Conservation (phyloP, 2,113 vertebrate species). For the Paramisgurnus dabryanus region DNA sequence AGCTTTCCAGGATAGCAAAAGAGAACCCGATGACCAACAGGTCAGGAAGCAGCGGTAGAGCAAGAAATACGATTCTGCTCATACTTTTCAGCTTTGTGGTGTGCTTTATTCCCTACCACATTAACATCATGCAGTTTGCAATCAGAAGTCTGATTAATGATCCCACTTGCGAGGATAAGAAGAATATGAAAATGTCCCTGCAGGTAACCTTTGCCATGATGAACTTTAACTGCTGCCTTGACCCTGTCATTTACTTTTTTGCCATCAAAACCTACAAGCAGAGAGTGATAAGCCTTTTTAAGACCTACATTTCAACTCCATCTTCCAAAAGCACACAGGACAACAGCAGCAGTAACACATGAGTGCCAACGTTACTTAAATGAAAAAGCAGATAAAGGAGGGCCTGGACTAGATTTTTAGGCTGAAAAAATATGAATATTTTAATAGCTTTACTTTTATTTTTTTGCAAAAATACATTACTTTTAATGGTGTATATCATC, state of each 20-base stretch:
- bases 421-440: neutral
- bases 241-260: constrained; percentile 87
- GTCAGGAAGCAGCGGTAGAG: constrained; percentile 68
- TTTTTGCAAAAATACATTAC: neutral
- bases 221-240: constrained; percentile 85
- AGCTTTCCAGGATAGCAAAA: constrained; percentile 72
- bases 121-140: constrained; percentile 82
- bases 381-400: neutral
- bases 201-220: constrained; percentile 81
- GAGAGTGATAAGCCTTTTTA: constrained; percentile 78
- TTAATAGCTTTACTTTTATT: neutral
- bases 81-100: constrained; percentile 76
- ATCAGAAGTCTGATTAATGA: constrained; percentile 66
- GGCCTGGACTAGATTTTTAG: neutral
- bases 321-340: constrained; percentile 71
- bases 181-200: constrained; percentile 76
- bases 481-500: neutral
- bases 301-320: constrained; percentile 65
- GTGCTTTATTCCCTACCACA: constrained; percentile 83
- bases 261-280: constrained; percentile 82
- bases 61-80: constrained; percentile 76
- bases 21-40: constrained; percentile 69
- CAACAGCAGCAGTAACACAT: constrained; percentile 79
- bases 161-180: constrained; percentile 71
- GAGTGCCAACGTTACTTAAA: constrained; percentile 23